Percentiles rank a stretch among this genome's conserved stretches.
These are phyloP conservation scores for Synergus gifuensis DNA, from an alignment of 2,888 invertebrate genomes.

Conservation along the genomic window DNA sequence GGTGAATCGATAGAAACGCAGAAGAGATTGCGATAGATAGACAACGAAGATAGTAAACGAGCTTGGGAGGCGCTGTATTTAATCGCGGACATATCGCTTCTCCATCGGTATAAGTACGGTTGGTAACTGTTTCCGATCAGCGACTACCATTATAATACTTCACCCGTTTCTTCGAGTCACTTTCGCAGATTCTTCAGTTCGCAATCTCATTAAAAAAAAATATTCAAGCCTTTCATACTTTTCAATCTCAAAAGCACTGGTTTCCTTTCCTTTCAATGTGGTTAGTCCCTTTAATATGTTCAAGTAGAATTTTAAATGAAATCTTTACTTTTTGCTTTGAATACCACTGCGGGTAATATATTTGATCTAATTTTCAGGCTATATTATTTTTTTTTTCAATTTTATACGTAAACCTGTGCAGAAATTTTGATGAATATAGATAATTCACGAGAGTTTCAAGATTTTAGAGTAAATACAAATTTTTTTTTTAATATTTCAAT, in stretches of 20 bases:
- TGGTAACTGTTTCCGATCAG: conserved; percentile 35
- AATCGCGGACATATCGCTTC: conserved; percentile 41
- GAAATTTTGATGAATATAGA: too few relatives aligned
- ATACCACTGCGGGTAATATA: neutral
- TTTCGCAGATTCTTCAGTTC: conserved; percentile 23
- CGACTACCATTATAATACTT: conserved; percentile 38
- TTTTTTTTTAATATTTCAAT: too few relatives aligned
- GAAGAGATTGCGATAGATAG: conserved; percentile 40
- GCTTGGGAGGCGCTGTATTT: conserved; percentile 31
- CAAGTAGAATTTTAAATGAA: neutral
- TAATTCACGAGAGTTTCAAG: too few relatives aligned
- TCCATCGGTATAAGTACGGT: conserved; percentile 32
- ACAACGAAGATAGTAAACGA: conserved; percentile 27
- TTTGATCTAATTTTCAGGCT: neutral
- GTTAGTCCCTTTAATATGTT: neutral
- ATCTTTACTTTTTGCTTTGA: neutral
- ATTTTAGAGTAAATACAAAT: too few relatives aligned
- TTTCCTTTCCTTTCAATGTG: neutral
- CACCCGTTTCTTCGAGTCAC: conserved; percentile 27
- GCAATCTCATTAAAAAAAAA: conserved; percentile 36
- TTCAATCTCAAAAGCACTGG: conserved; percentile 11
- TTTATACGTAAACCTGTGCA: too few relatives aligned
- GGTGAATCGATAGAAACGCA: conserved; percentile 39
- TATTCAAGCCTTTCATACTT: neutral
- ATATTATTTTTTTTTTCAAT: neutral